Conservation (phyloP, 2,888 invertebrate species). For the Rugalucina vietnamica region DNA sequence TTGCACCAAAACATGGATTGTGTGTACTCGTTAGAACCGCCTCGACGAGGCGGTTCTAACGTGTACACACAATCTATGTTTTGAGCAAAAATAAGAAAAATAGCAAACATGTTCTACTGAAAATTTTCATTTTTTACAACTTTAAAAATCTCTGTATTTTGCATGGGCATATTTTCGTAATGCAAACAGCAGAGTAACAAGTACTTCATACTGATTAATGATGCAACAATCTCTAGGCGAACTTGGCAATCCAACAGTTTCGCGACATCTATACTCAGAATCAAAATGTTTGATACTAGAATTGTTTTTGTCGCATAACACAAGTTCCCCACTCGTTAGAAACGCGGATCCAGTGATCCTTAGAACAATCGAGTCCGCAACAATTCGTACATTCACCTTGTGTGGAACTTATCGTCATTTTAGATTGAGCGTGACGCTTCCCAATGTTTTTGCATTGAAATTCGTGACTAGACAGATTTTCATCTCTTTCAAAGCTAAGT, state of each 20-base stretch:
- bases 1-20: too few species aligned
- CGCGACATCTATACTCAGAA: not conserved
- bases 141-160: too few species aligned
- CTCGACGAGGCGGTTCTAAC: too few species aligned
- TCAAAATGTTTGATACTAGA: not conserved
- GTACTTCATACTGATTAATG: not conserved
- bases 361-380: not conserved
- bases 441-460: not conserved
- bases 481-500: not conserved
- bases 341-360: not conserved
- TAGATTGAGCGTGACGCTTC: not conserved
- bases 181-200: not conserved
- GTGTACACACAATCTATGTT: too few species aligned
- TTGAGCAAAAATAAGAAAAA: too few species aligned
- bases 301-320: not conserved
- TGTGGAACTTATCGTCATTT: not conserved
- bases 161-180: too few species aligned
- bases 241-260: not conserved
- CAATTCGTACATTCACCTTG: not conserved
- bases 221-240: not conserved
- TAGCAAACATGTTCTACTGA: too few species aligned
- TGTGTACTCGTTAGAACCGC: too few species aligned
- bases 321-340: not conserved
- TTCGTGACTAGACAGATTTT: not conserved
- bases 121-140: too few species aligned